phyloP scores from a whole-genome alignment of 2,113 vertebrate genomes.

The Brachyistius frenatus region DNA sequence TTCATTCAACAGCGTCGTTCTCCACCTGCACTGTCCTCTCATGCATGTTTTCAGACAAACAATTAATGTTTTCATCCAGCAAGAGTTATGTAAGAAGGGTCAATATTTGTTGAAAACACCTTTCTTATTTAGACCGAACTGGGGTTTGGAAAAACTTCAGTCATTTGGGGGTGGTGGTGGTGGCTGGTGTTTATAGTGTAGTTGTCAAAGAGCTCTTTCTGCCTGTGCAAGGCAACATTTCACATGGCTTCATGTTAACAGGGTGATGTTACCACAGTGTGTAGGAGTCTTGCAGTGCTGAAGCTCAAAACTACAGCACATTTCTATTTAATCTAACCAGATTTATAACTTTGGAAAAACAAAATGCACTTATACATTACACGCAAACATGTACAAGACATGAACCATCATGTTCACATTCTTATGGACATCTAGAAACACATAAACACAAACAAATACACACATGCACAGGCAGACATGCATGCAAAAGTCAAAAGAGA shows the following conservation, averaged over 20 bases:
- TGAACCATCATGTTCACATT: not conserved
- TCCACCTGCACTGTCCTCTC: slow-evolving; percentile 43
- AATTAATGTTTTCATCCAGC: slow-evolving; percentile 78
- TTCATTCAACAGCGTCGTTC: slow-evolving; percentile 53
- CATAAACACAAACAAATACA: slow-evolving; percentile 18
- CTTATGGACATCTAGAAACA: not conserved
- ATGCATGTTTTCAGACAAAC: slow-evolving; percentile 72
- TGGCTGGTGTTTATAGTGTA: slow-evolving; percentile 57
- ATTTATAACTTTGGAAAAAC: slow-evolving; percentile 3
- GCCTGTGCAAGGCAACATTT: slow-evolving; percentile 55
- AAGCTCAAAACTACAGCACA: slow-evolving; percentile 6
- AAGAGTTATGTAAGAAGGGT: slow-evolving; percentile 79
- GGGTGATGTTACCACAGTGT: slow-evolving; percentile 34
- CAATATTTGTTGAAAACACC: slow-evolving; percentile 82
- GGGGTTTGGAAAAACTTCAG: slow-evolving; percentile 67
- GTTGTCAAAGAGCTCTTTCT: slow-evolving; percentile 78
- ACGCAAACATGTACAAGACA: not conserved
- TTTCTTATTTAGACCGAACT: slow-evolving; percentile 70
- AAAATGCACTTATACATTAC: not conserved
- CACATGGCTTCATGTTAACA: slow-evolving; percentile 45
- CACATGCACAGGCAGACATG: slow-evolving; percentile 2
- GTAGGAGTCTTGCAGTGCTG: slow-evolving; percentile 9
- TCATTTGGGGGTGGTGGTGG: slow-evolving; percentile 28
- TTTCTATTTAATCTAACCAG: not conserved
- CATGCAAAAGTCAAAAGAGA: slow-evolving; percentile 4